phyloP scores from a whole-genome alignment of 2,113 vertebrate genomes.

The Anas platyrhynchos region DNA sequence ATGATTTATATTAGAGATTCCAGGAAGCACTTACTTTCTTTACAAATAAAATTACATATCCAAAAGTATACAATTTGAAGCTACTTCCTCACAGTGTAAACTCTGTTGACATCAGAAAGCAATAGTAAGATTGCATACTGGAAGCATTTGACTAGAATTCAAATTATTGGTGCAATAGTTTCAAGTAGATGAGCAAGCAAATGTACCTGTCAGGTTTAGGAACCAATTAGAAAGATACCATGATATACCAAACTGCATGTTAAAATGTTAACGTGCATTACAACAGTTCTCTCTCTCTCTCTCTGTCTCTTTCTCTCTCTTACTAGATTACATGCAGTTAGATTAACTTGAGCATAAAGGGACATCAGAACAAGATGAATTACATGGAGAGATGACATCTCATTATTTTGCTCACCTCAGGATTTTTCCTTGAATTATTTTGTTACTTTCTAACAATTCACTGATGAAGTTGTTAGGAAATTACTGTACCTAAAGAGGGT shows the following conservation, averaged over 20 bases:
- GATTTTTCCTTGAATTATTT: conserved; percentile 64
- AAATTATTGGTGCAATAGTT: background rate
- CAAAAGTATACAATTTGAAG: conserved; percentile 10
- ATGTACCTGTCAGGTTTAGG: background rate
- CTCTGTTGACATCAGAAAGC: background rate
- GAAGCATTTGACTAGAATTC: conserved; percentile 15
- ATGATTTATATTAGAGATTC: background rate
- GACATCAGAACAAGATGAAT: conserved; percentile 50
- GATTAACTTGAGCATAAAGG: conserved; percentile 43
- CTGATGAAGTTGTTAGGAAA: conserved; percentile 75
- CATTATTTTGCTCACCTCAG: conserved; percentile 57
- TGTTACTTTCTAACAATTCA: conserved; percentile 72
- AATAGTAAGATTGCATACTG: background rate
- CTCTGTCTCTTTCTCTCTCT: background rate
- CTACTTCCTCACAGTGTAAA: background rate
- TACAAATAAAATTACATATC: conserved; percentile 2
- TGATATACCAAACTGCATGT: background rate
- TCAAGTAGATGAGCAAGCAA: background rate
- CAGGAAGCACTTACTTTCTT: background rate
- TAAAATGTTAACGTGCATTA: conserved; percentile 40
- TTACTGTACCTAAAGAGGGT: conserved; percentile 77
- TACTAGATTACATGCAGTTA: background rate
- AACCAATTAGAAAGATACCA: background rate
- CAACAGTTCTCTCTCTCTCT: background rate
- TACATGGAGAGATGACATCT: conserved; percentile 47